Percentiles rank a stretch among this genome's conserved stretches.
These are phyloP conservation scores for Tapirus terrestris DNA, from an alignment of 2,113 vertebrate genomes.

Conservation along the genomic window DNA sequence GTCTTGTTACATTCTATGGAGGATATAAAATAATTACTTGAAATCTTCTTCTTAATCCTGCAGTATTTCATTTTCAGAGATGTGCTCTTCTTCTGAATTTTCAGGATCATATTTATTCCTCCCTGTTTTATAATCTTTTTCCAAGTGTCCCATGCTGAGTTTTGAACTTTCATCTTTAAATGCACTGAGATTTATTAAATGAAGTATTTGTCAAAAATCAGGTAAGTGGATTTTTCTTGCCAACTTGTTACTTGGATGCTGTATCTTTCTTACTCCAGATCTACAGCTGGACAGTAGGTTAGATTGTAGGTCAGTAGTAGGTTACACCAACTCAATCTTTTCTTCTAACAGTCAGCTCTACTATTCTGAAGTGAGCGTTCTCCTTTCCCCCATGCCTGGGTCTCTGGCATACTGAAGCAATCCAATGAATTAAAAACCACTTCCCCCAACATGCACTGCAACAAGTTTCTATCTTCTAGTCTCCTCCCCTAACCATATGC, in stretches of 20 bases:
- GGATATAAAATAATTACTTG: neutral
- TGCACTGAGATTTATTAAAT: neutral
- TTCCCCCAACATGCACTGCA: neutral
- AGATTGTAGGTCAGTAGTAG: neutral
- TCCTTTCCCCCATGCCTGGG: neutral
- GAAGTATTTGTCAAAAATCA: neutral
- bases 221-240: neutral
- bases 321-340: neutral
- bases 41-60: neutral
- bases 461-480: neutral
- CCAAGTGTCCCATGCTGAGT: neutral
- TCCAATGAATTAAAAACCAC: neutral
- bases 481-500: neutral
- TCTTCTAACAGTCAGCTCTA: neutral
- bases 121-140: neutral
- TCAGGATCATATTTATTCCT: neutral
- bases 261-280: neutral
- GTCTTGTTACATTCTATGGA: neutral
- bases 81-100: neutral
- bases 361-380: neutral
- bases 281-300: neutral
- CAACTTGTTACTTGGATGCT: neutral
- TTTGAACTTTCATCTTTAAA: neutral
- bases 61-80: neutral
- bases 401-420: neutral